A percentile compares a stretch with the other conserved stretches of the same genome.
Conservation (phyloP, 2,888 invertebrate species). For the Stenodema calcarata region DNA sequence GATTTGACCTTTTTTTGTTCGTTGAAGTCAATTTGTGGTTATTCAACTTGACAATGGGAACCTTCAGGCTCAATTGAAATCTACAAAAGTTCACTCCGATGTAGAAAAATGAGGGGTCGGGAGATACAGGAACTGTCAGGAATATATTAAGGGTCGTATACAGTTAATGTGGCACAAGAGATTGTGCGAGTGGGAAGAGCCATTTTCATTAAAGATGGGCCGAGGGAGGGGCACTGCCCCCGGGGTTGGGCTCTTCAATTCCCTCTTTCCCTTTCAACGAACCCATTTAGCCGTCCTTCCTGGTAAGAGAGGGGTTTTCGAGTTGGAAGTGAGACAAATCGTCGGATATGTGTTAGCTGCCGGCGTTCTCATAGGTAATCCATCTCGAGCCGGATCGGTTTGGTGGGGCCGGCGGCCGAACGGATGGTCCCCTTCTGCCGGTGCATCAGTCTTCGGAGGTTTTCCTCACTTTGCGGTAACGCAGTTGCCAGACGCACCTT, state of each 20-base stretch:
- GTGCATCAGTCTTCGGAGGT: neutral
- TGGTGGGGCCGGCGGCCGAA: neutral
- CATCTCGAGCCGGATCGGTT: conserved; percentile 12
- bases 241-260: neutral
- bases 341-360: conserved; percentile 29
- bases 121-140: neutral
- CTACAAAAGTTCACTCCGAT: neutral
- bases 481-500: neutral
- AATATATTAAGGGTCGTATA: neutral
- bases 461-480: neutral
- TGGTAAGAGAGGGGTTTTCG: neutral
- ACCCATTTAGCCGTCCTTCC: neutral
- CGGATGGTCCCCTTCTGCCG: neutral
- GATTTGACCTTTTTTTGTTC: neutral
- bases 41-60: neutral
- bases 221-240: neutral
- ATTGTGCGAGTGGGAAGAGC: neutral
- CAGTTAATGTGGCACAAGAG: neutral
- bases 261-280: neutral
- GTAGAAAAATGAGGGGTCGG: neutral
- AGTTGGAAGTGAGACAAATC: conserved; percentile 15
- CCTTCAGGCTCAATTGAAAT: neutral
- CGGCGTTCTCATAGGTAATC: conserved; percentile 18
- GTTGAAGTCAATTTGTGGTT: neutral
- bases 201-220: neutral